Conservation (phyloP, 2,113 vertebrate species). For the Cardinalis cardinalis region DNA sequence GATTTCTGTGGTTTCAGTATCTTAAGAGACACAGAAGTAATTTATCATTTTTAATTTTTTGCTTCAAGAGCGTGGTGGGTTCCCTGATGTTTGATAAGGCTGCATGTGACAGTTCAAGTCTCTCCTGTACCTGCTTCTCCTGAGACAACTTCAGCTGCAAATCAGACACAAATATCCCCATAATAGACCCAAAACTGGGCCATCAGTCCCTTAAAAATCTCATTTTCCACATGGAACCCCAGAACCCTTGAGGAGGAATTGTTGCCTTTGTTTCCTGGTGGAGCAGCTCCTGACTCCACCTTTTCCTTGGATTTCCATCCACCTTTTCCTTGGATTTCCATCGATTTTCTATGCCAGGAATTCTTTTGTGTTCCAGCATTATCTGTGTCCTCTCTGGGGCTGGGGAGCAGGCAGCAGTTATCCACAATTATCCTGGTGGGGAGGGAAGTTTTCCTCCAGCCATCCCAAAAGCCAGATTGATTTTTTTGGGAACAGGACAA, state of each 20-base stretch:
- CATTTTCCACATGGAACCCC: not conserved
- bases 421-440: not conserved
- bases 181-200: accelerated
- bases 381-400: not conserved
- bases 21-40: not conserved
- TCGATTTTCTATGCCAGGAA: not conserved
- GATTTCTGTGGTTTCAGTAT: not conserved
- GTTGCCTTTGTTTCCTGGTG: accelerated
- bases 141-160: not conserved
- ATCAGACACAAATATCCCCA: not conserved
- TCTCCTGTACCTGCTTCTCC: not conserved
- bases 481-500: not conserved
- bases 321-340: not conserved
- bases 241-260: not conserved
- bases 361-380: not conserved
- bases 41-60: accelerated
- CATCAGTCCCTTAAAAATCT: not conserved
- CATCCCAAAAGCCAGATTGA: not conserved
- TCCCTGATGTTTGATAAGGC: accelerated
- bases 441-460: not conserved
- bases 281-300: not conserved
- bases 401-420: not conserved
- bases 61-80: accelerated
- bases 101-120: accelerated
- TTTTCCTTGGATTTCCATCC: not conserved